Evolutionary conservation across 2,113 vertebrate species (phyloP).

Genomic region (Leptocoma aspasia): DNA sequence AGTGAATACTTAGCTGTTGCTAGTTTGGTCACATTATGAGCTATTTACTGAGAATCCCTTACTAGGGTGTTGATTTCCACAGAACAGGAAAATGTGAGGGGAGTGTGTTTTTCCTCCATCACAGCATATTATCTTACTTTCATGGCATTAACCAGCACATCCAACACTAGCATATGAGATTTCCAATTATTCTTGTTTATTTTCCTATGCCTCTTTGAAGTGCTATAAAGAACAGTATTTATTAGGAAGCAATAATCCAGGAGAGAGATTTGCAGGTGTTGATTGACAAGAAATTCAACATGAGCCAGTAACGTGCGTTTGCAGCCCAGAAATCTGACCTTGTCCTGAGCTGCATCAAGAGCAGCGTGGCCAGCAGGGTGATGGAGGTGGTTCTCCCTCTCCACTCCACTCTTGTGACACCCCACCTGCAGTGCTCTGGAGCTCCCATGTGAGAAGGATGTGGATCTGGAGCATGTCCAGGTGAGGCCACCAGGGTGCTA

Average conservation of each 20-base stretch:
- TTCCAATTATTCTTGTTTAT: not conserved
- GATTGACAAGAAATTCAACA: not conserved
- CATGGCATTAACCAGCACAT: not conserved
- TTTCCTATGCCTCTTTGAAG: not conserved
- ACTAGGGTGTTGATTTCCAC: not conserved
- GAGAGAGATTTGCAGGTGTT: not conserved
- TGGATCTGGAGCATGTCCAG: not conserved
- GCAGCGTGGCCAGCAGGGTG: not conserved
- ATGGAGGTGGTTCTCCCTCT: not conserved
- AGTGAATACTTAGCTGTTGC: not conserved
- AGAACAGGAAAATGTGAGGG: not conserved
- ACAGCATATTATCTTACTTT: not conserved
- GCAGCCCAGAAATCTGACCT: not conserved
- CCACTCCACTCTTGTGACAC: not conserved
- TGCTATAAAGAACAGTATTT: not conserved
- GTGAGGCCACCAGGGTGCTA: no score
- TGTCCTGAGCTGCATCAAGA: not conserved
- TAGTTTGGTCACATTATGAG: not conserved
- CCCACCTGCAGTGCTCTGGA: not conserved
- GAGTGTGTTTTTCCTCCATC: not conserved
- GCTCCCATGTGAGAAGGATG: not conserved
- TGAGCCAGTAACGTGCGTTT: accelerated
- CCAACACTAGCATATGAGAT: not conserved
- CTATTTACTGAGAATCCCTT: not conserved
- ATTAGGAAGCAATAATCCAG: not conserved